Percentiles rank a stretch among this genome's conserved stretches.
Evolutionary conservation across 2,888 invertebrate genomes (phyloP).

Genomic region (Alitta virens): DNA sequence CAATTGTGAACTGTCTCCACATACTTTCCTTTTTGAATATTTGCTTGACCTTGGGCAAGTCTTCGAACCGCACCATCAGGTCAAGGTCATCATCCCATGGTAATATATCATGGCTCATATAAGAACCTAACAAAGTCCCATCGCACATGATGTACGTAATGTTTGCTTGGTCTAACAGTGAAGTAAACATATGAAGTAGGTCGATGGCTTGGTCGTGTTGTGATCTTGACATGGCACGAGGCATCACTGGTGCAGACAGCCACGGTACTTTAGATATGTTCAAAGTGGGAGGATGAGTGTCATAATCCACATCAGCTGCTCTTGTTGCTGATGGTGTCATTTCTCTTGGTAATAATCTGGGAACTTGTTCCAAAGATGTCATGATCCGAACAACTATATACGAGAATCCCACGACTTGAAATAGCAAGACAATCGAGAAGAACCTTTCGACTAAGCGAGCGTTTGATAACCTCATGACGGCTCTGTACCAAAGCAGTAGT

Average conservation of each 20-base stretch:
- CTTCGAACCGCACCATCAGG: conserved; percentile 10
- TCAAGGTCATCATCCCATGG: conserved; percentile 17
- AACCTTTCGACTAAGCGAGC: no score
- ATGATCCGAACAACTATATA: not conserved
- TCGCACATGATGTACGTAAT: conserved; percentile 18
- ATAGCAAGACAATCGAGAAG: not conserved
- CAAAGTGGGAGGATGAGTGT: no score
- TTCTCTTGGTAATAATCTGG: no score
- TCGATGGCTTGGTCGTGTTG: conserved; percentile 4
- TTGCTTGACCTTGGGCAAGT: conserved; percentile 6
- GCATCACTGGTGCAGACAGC: conserved; percentile 5
- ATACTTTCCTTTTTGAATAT: conserved; percentile 6
- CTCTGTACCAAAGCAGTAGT: no score
- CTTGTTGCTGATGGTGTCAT: no score
- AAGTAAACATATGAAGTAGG: not conserved
- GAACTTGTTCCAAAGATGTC: no score
- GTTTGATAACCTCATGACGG: no score
- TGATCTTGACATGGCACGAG: not conserved
- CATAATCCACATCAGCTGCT: no score
- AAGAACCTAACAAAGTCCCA: conserved; percentile 11
- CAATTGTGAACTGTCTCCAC: conserved; percentile 1
- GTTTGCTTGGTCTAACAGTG: not conserved
- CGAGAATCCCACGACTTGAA: not conserved
- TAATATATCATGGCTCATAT: conserved; percentile 3
- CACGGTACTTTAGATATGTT: not conserved